Conservation (phyloP, 2,113 vertebrate genomes). For the Chamaetylas fuelleborni region DNA sequence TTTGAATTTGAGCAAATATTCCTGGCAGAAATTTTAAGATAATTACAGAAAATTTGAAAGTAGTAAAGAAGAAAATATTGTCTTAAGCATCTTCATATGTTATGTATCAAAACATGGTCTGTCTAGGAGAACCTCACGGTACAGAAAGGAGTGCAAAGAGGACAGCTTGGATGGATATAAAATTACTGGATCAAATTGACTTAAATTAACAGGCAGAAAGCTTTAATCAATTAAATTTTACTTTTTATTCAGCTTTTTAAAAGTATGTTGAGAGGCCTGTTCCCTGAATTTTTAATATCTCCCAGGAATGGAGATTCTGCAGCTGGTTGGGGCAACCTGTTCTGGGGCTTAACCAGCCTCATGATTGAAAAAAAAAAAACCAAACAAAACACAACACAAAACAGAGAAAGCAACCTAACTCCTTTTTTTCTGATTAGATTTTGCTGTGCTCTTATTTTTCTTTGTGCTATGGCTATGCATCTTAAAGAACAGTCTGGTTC, state of each 20-base stretch:
- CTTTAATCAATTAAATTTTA: neutral
- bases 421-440: neutral
- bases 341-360: neutral
- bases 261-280: neutral
- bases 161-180: neutral
- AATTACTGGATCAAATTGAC: neutral
- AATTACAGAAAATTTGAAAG: neutral
- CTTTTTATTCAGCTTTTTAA: neutral
- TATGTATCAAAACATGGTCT: neutral
- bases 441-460: neutral
- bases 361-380: neutral
- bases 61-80: neutral
- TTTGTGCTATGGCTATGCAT: neutral
- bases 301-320: neutral
- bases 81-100: neutral
- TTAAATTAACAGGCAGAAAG: neutral
- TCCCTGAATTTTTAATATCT: neutral
- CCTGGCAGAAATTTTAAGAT: neutral
- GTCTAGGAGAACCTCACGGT: neutral
- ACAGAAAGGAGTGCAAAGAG: neutral
- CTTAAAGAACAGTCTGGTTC: neutral
- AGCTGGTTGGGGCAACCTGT: neutral
- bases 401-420: neutral
- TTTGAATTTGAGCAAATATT: neutral
- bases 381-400: neutral